Evolutionary conservation across 2,888 invertebrate genomes (phyloP).

Genomic region (Nomada flava): DNA sequence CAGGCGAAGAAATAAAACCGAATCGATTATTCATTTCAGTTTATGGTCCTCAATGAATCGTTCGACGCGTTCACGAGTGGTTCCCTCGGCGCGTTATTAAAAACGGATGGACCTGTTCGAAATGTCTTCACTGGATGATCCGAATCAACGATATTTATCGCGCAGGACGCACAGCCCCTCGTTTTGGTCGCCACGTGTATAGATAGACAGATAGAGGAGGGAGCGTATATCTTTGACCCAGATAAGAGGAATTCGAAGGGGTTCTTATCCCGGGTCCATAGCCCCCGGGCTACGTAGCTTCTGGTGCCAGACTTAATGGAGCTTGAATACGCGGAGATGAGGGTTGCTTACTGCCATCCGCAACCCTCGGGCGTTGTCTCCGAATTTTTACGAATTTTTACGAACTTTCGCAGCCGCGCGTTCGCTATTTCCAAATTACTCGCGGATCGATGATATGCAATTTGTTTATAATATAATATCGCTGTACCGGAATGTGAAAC

Average conservation of each 20-base stretch:
- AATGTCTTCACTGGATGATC: conserved; percentile 45
- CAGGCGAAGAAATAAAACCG: background rate
- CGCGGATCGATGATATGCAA: background rate
- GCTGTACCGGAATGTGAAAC: background rate
- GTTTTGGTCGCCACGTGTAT: background rate
- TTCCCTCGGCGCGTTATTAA: conserved; percentile 34
- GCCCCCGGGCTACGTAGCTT: conserved; percentile 53
- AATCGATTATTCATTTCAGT: background rate
- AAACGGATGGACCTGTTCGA: conserved; percentile 33
- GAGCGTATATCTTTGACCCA: conserved; percentile 70
- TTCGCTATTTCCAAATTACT: background rate
- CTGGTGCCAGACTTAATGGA: conserved; percentile 68
- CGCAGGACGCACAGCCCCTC: conserved; percentile 29
- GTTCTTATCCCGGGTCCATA: conserved; percentile 67
- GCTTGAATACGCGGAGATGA: conserved; percentile 70
- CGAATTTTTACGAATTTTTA: conserved; percentile 42
- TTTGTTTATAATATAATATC: background rate
- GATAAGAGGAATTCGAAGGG: conserved; percentile 71
- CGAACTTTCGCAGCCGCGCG: conserved; percentile 34
- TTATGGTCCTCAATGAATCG: conserved; percentile 4
- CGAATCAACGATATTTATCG: conserved; percentile 69
- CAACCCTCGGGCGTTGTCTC: conserved; percentile 16
- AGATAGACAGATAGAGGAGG: conserved; percentile 3
- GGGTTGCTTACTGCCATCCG: conserved; percentile 34
- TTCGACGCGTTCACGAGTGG: background rate